A percentile compares a stretch with the other conserved stretches of the same genome.
phyloP scores from a whole-genome alignment of 2,113 vertebrate species.

The Sphyrna mokarran region DNA sequence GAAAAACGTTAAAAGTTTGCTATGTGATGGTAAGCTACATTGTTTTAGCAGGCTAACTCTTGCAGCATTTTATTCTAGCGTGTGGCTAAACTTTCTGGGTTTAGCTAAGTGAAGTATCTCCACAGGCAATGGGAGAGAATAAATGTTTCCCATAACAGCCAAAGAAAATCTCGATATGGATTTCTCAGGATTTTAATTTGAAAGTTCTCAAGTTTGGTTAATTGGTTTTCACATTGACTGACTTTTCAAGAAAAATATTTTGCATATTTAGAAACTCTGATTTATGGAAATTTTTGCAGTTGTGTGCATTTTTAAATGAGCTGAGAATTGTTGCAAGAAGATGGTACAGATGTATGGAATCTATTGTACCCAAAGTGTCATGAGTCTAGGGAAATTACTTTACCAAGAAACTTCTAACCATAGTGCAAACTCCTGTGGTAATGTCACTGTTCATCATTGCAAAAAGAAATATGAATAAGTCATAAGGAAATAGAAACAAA shows the following conservation, averaged over 20 bases:
- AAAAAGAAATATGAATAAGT: not conserved
- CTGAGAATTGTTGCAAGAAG: not conserved
- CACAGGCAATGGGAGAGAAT: not conserved
- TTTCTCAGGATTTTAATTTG: not conserved
- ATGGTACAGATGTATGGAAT: not conserved
- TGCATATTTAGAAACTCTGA: not conserved
- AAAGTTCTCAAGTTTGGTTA: not conserved
- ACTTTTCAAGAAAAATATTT: not conserved
- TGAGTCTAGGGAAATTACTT: not conserved
- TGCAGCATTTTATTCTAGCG: not conserved
- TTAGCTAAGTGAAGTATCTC: not conserved
- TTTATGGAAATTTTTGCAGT: not conserved
- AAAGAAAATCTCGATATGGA: not conserved
- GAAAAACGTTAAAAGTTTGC: not conserved
- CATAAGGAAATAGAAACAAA: constrained; percentile 12
- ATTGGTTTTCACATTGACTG: not conserved
- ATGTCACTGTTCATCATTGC: not conserved
- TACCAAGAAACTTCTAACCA: not conserved
- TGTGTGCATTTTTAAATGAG: not conserved
- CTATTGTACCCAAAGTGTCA: not conserved
- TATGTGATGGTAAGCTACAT: not conserved
- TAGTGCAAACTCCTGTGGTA: not conserved
- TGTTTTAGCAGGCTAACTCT: not conserved
- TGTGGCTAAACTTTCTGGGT: not conserved
- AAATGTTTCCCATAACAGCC: not conserved